A percentile compares a stretch with the other conserved stretches of the same genome.
These are phyloP conservation scores for Chloebia gouldiae DNA, from an alignment of 2,113 vertebrate genomes.

Conservation along the genomic window DNA sequence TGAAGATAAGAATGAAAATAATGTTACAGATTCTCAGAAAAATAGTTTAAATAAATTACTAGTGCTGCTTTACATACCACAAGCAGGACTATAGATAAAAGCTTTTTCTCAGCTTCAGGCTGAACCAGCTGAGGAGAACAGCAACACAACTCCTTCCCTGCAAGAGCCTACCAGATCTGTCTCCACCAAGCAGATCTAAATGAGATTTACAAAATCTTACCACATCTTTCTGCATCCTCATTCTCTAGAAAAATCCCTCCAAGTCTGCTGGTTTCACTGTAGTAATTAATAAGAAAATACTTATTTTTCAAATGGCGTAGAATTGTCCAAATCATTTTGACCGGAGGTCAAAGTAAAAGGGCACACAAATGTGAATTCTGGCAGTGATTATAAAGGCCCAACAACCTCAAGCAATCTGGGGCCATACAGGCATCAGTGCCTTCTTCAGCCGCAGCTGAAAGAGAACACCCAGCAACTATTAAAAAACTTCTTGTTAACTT, in stretches of 20 bases:
- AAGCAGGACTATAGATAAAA: background rate
- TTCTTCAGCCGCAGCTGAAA: background rate
- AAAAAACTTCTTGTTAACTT: background rate
- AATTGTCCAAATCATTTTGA: background rate
- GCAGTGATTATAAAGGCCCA: background rate
- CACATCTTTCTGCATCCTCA: background rate
- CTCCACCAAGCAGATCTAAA: background rate
- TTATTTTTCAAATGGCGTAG: background rate
- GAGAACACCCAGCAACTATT: background rate
- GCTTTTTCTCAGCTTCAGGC: background rate
- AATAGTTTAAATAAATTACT: background rate
- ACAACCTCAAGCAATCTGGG: accelerated
- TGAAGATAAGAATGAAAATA: background rate
- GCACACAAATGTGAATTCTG: background rate
- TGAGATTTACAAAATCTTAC: background rate
- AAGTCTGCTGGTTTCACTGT: background rate
- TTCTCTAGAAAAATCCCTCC: background rate
- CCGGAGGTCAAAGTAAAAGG: background rate
- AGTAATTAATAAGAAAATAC: background rate
- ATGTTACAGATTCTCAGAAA: background rate
- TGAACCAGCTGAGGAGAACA: background rate
- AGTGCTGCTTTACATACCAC: background rate
- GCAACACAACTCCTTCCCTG: background rate
- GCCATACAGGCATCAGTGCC: background rate
- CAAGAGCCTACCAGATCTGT: background rate